Conservation (phyloP, 2,797 vertebrate genomes). For the Lepus oiostolus region DNA sequence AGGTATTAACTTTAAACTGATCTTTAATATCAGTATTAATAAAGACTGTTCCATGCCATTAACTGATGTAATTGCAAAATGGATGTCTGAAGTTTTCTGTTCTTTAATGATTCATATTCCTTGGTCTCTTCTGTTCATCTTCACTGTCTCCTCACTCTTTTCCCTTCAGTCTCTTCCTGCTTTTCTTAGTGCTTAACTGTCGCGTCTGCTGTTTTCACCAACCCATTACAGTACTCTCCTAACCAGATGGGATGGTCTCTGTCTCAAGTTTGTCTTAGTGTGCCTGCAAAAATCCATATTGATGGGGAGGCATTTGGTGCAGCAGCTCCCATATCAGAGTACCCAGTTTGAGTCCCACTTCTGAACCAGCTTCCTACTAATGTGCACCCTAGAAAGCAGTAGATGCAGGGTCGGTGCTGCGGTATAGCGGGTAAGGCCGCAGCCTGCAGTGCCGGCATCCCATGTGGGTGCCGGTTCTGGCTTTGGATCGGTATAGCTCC, state of each 20-base stretch:
- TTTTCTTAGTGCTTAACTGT: neutral
- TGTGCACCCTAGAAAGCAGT: no score
- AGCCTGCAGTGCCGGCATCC: no score
- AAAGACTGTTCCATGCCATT: constrained; percentile 8
- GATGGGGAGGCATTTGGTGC: no score
- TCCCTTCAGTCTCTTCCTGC: neutral
- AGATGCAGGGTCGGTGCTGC: no score
- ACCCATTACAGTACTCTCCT: neutral
- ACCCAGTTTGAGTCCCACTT: no score
- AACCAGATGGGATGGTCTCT: neutral
- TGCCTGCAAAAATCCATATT: neutral
- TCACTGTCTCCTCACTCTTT: neutral
- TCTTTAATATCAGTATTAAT: constrained; percentile 55
- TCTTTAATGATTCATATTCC: constrained; percentile 54
- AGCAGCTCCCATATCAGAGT: no score
- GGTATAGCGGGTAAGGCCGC: no score
- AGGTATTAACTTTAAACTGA: constrained; percentile 45
- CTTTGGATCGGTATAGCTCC: no score
- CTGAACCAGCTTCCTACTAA: no score
- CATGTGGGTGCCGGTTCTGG: no score
- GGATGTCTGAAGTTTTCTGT: constrained; percentile 6
- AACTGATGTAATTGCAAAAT: constrained; percentile 7
- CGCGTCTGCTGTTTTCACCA: neutral
- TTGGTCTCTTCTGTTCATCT: constrained; percentile 45
- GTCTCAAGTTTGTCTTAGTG: neutral